Conservation (phyloP, 2,113 vertebrate species). For the Globicephala melas region DNA sequence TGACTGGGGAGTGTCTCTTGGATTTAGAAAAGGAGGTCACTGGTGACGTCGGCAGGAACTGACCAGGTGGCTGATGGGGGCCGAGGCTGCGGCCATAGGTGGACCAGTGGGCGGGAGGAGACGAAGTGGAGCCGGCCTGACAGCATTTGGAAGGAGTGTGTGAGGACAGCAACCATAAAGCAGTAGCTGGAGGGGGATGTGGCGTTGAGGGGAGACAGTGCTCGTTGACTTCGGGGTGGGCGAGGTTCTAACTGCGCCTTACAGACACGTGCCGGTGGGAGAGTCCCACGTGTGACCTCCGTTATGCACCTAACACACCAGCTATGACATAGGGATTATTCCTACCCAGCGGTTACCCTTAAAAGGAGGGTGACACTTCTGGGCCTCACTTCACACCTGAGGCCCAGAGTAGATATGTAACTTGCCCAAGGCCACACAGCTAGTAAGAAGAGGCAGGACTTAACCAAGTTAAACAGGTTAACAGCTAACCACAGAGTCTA, state of each 20-base stretch:
- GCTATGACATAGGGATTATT: rapidly evolving
- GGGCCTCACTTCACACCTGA: rapidly evolving
- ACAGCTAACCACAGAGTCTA: rapidly evolving
- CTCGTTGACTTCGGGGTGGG: rapidly evolving
- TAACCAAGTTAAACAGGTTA: neutral
- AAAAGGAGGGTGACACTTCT: rapidly evolving
- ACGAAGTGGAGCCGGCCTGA: neutral
- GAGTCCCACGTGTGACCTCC: rapidly evolving
- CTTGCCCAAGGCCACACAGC: neutral
- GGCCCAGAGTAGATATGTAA: neutral
- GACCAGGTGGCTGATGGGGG: neutral
- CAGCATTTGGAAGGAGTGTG: neutral
- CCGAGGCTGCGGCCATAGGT: neutral
- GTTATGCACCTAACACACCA: rapidly evolving
- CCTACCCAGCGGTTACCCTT: rapidly evolving
- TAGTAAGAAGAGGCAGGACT: neutral
- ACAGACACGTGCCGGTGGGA: rapidly evolving
- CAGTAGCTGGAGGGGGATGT: rapidly evolving
- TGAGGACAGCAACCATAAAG: neutral
- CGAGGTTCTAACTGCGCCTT: neutral
- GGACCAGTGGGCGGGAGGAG: neutral
- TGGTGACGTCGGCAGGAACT: neutral
- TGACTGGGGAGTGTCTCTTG: neutral
- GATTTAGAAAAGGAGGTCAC: neutral
- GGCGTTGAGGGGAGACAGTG: neutral